Percentiles rank a stretch among this genome's conserved stretches.
phyloP scores from a whole-genome alignment of 2,113 vertebrate genomes.

The Cyprinodon tularosa region DNA sequence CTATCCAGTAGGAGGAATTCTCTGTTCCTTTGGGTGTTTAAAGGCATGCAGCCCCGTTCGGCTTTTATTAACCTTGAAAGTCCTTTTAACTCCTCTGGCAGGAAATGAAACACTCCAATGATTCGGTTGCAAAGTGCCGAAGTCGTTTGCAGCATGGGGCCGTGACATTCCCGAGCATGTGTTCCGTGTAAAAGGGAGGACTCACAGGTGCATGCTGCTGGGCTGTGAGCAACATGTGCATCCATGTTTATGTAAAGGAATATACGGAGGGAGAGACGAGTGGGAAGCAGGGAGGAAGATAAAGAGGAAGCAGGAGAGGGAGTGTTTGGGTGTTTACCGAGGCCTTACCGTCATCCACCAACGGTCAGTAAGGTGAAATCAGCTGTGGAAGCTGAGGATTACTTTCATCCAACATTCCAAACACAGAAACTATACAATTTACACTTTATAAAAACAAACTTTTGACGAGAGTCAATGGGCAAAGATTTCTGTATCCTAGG shows the following conservation, averaged over 20 bases:
- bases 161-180: slow-evolving; percentile 68
- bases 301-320: slow-evolving; percentile 26
- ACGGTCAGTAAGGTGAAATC: not conserved
- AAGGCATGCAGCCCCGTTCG: slow-evolving; percentile 49
- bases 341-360: slow-evolving; percentile 37
- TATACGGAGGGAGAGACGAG: slow-evolving; percentile 11
- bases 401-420: not conserved
- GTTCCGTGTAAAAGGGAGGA: slow-evolving; percentile 69
- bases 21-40: slow-evolving; percentile 47
- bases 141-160: slow-evolving; percentile 58
- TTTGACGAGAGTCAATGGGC: too few species aligned
- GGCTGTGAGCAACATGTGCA: slow-evolving; percentile 25
- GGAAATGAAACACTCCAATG: slow-evolving; percentile 84
- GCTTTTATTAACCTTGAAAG: slow-evolving; percentile 68
- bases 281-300: slow-evolving; percentile 25
- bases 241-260: slow-evolving; percentile 34
- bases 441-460: too few species aligned
- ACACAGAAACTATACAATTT: not conserved
- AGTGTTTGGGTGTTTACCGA: slow-evolving; percentile 60
- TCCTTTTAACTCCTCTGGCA: slow-evolving; percentile 68
- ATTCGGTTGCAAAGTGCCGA: slow-evolving; percentile 55
- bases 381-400: not conserved
- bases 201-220: slow-evolving; percentile 69
- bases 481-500: too few species aligned
- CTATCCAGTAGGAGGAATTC: slow-evolving; percentile 37